Percentiles rank a stretch among this genome's conserved stretches.
Evolutionary conservation across 2,113 vertebrate species (phyloP).

Genomic region (Pagrus major): DNA sequence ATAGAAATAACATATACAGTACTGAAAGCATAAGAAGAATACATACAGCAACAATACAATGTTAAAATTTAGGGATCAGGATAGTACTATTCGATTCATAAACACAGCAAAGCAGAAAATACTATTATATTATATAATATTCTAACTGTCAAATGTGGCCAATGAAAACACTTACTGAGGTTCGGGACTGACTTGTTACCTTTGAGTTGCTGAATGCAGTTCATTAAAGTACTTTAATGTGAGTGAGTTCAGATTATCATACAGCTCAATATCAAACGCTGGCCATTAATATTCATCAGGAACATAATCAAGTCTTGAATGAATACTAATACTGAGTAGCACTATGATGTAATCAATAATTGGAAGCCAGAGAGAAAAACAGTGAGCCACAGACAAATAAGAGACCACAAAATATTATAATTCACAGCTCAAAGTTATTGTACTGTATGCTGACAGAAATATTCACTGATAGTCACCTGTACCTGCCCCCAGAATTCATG

Average conservation of each 20-base stretch:
- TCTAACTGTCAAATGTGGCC: not conserved
- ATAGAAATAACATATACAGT: not conserved
- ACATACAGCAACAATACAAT: not conserved
- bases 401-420: not conserved
- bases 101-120: not conserved
- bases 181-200: slow-evolving; percentile 18
- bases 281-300: slow-evolving; percentile 54
- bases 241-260: slow-evolving; percentile 47
- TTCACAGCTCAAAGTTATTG: not conserved
- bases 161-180: not conserved
- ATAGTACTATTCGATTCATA: not conserved
- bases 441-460: not conserved
- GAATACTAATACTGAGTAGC: slow-evolving; percentile 46
- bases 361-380: slow-evolving; percentile 7
- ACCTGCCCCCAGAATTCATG: no score
- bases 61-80: not conserved
- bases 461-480: not conserved
- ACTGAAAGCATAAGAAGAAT: not conserved
- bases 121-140: no score
- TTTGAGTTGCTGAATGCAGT: slow-evolving; percentile 10
- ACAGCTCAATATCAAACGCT: slow-evolving; percentile 38
- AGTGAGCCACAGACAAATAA: not conserved
- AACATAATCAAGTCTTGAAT: slow-evolving; percentile 49
- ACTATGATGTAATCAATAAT: slow-evolving; percentile 47
- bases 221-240: slow-evolving; percentile 37